Conservation (phyloP, 2,113 vertebrate species). For the Charina bottae region DNA sequence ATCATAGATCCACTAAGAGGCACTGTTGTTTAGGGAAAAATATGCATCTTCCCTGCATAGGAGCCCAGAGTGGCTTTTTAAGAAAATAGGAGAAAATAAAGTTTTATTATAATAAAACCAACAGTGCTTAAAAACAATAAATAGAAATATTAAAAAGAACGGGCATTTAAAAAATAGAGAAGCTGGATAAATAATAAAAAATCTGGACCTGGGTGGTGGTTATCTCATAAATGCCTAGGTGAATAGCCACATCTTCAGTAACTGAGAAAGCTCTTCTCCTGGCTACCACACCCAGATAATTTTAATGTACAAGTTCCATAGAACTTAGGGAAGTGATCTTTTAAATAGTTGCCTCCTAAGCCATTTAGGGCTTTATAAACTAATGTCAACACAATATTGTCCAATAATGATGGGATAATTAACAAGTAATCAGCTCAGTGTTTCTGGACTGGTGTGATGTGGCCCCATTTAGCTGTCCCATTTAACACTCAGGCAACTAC, state of each 20-base stretch:
- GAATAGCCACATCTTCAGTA: neutral
- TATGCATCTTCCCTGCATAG: neutral
- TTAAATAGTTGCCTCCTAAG: neutral
- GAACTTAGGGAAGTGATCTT: neutral
- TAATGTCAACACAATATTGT: neutral
- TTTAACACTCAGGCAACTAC: neutral
- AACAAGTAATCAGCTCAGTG: neutral
- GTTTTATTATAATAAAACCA: neutral
- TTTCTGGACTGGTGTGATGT: neutral
- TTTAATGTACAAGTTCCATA: neutral
- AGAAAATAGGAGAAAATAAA: neutral
- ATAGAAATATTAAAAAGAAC: neutral
- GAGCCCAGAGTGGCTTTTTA: neutral
- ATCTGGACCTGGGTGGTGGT: neutral
- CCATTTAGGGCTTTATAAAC: neutral
- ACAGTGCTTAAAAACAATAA: neutral
- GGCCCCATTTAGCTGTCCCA: no score
- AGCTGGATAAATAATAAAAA: neutral
- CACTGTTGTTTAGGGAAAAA: slow-evolving; percentile 69
- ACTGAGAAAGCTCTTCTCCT: neutral
- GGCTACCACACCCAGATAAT: neutral
- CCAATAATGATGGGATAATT: neutral
- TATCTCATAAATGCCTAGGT: neutral
- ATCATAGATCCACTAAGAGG: slow-evolving; percentile 71
- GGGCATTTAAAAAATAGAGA: neutral